Evolutionary conservation across 2,888 invertebrate species (phyloP).

Genomic region (Drosophila maculinotata): DNA sequence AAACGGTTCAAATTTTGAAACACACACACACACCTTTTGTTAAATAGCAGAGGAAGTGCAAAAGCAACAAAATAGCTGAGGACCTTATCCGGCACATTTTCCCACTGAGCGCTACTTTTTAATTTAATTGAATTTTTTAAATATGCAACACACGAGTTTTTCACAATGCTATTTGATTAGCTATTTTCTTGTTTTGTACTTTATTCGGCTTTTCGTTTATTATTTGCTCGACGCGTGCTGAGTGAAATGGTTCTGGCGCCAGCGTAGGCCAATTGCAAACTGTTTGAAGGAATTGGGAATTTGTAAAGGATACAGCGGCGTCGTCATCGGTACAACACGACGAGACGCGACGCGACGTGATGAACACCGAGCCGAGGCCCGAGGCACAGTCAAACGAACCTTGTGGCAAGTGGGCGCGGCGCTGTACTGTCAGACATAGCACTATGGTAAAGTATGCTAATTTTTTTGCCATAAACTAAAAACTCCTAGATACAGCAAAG

Average conservation of each 20-base stretch:
- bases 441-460: background rate
- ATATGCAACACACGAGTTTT: background rate
- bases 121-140: background rate
- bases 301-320: conserved; percentile 53
- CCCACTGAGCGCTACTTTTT: conserved; percentile 14
- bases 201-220: conserved; percentile 8
- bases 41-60: conserved; percentile 60
- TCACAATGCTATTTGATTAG: background rate
- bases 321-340: conserved; percentile 62
- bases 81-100: conserved; percentile 33
- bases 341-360: background rate
- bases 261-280: conserved; percentile 72
- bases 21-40: conserved; percentile 70
- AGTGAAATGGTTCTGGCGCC: conserved; percentile 47
- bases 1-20: background rate
- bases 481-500: too few relatives aligned
- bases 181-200: background rate
- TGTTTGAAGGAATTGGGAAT: conserved; percentile 55
- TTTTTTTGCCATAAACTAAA: background rate
- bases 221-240: conserved; percentile 12
- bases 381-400: conserved; percentile 24
- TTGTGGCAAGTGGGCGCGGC: conserved; percentile 46
- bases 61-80: conserved; percentile 45
- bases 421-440: background rate
- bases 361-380: conserved; percentile 20